Conservation (phyloP, 2,888 invertebrate species). For the Tiliacea citrago region DNA sequence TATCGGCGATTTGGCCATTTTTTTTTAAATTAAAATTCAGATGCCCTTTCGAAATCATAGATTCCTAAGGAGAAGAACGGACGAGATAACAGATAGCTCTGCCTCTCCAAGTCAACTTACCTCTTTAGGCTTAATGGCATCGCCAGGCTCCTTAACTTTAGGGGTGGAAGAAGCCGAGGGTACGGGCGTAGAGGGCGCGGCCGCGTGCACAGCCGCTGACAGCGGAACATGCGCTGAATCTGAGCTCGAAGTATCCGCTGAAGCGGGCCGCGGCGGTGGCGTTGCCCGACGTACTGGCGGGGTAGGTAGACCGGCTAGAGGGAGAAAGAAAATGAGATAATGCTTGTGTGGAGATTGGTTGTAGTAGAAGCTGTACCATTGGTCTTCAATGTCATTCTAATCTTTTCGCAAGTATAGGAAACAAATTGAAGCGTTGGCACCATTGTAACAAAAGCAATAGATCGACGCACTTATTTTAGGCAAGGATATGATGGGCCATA, state of each 20-base stretch:
- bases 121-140: constrained; percentile 74
- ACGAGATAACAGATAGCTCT: neutral
- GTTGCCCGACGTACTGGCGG: constrained; percentile 77
- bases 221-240: constrained; percentile 87
- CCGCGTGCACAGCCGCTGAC: constrained; percentile 70
- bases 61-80: neutral
- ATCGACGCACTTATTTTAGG: neutral
- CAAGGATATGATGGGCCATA: neutral
- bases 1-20: neutral
- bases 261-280: constrained; percentile 87
- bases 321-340: neutral
- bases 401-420: constrained; percentile 40
- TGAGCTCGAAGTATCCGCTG: constrained; percentile 90
- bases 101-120: constrained; percentile 25
- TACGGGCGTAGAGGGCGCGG: constrained; percentile 39
- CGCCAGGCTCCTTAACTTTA: constrained; percentile 73
- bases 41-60: neutral
- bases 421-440: constrained; percentile 19
- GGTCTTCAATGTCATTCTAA: constrained; percentile 38
- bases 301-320: constrained; percentile 62
- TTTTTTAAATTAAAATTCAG: neutral
- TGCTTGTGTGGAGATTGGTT: neutral
- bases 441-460: constrained; percentile 6
- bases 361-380: constrained; percentile 13
- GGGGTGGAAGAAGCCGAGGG: constrained; percentile 57